Evolutionary conservation across 2,797 vertebrate genomes (phyloP).

Genomic region (Cyprinella venusta): DNA sequence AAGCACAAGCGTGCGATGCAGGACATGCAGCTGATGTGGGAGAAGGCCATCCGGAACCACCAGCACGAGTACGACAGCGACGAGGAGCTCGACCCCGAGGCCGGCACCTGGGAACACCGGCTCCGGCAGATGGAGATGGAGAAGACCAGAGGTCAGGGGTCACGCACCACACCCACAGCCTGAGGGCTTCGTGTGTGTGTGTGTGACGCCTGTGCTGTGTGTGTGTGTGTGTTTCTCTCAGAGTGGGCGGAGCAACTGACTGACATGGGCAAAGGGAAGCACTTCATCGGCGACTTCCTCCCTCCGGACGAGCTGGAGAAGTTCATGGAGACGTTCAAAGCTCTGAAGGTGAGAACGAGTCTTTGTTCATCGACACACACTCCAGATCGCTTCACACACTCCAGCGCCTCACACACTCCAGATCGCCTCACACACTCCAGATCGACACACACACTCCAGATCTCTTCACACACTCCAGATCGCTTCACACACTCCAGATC

Average conservation of each 20-base stretch:
- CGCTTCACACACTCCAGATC: too few relatives aligned
- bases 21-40: slow-evolving; percentile 98
- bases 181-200: background rate
- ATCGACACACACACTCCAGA: too few relatives aligned
- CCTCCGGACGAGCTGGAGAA: slow-evolving; percentile 97
- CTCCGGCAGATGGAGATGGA: slow-evolving; percentile 98
- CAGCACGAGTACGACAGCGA: slow-evolving; percentile 97
- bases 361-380: too few relatives aligned
- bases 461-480: too few relatives aligned
- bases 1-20: slow-evolving; percentile 97
- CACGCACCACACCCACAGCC: background rate
- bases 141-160: slow-evolving; percentile 87
- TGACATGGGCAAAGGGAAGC: slow-evolving; percentile 97
- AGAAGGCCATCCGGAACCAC: slow-evolving; percentile 91
- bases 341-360: slow-evolving; percentile 84
- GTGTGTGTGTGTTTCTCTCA: slow-evolving; percentile 63
- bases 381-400: too few relatives aligned
- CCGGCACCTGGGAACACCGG: slow-evolving; percentile 96
- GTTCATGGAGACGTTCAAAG: slow-evolving; percentile 99
- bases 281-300: slow-evolving; percentile 97
- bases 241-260: slow-evolving; percentile 99
- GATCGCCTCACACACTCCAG: too few relatives aligned
- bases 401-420: too few relatives aligned
- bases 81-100: slow-evolving; percentile 89
- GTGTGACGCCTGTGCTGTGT: background rate